Base-by-base conservation (phyloP, 2,797 vertebrate genomes). In the Mionectes olivaceus region DNA sequence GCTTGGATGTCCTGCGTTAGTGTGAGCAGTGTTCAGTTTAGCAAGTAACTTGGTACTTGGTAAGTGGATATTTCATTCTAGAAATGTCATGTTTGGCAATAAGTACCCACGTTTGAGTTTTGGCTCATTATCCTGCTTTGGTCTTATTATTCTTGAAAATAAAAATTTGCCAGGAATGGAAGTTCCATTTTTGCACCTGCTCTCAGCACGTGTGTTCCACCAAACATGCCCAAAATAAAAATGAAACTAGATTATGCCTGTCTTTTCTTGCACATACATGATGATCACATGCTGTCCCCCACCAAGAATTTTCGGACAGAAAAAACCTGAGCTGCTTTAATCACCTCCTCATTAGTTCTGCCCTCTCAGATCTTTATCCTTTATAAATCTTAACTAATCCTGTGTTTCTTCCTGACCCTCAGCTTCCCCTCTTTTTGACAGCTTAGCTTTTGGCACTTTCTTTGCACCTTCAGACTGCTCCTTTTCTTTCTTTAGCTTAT, bases 401-500 rank as follows among this genome's bases (percentile, higher is more conserved):
- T 47, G 32, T 19, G 76, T 60, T 87, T 77, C 44, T 69, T 91
- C 43, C 50, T 84, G 65, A 55, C 76, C 74, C 63, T 92, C 70
- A 65, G 32, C 43, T 87, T 76, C 39, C 59, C 65, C 65, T 52
- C 33, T 50, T 50, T 75, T 59, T 59, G 77, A 76, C 63, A 86
- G 82, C 63, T 69, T 59, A 56, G 47, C 25, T 84, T 93, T 77
- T 89, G 67, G 32, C 70, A 73, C 50, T 55, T 91, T 44, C 73
- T 91, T 79, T 67, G 35, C 67, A 59, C 74, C 75, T 90, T 92
- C 87, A 87, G 61, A 33, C 63, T 87, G 47, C 56, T 96, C 57
- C 74, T 90, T 86, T 90, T 37, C 87, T 64, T 89, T 83, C 77
- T 77, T 88, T 76, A 84, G 44, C 41, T 89, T 63, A 17, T 89